Base-by-base conservation (phyloP, 1,140 invertebrate species). In the Calliopsis andreniformis region DNA sequence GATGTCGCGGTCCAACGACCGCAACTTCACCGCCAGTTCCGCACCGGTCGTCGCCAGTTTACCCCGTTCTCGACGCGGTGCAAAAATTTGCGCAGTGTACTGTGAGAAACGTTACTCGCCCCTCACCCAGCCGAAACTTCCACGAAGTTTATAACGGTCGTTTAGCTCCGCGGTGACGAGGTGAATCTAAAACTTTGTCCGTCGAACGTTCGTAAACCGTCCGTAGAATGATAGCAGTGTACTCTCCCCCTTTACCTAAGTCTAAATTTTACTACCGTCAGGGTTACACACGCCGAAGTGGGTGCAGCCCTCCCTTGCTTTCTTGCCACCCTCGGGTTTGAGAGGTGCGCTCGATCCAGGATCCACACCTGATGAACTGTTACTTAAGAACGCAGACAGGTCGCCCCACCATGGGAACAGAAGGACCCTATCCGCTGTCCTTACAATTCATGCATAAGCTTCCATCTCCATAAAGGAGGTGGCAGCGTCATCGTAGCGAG, bases 401-500 rank as follows among this genome's bases (percentile, higher is more conserved):
- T 39, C n/a, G 63, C 51, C 61, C 68, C 45, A 58, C 68, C 56
- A 82, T 5, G 35, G 75, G 32, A 79, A 66, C 69, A 67, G 59
- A 58, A 43, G 62, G 58, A 79, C 79, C 68, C 63, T 39, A 39
- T 39, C 71, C 45, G 64, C 62, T 69, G 76, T 83, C 71, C 76
- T 76, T 83, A 76, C 87, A 85, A 89, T 89, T 89, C 88, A 87
- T 89, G 87, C 83, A 89, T 89, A 89, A 89, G 84, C 87, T 89
- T 88, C 86, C 87, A 89, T 89, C 86, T 89, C 82, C 83, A 89
- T 88, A 89, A 89, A 88, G 85, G 80, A 87, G 87, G 82, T 86
- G 86, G 84, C 84, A 67, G 82, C 85, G 82, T 88, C 87, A 87
- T 89, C 84, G 78, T 64, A 59, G 75, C 64, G 70, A 81, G 83